Conservation (phyloP, 2,113 vertebrate species). For the Chaetorhynchus papuensis region DNA sequence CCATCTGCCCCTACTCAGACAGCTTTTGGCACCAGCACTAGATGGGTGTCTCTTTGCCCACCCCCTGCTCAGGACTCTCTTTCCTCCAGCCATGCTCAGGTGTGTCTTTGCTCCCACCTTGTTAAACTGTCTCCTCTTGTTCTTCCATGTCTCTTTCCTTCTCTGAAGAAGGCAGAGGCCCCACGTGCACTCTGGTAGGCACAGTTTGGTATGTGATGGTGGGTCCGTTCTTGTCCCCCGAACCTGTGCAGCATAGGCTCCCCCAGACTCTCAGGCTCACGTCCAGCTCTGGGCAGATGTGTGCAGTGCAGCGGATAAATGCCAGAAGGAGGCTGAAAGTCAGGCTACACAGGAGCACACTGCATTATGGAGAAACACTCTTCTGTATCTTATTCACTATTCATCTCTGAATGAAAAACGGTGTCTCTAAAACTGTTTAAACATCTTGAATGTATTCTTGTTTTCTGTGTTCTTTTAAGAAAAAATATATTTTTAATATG, state of each 20-base stretch:
- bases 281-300: accelerated
- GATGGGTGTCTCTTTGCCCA: background rate
- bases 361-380: background rate
- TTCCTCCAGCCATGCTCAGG: background rate
- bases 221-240: background rate
- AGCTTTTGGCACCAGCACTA: background rate
- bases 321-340: background rate
- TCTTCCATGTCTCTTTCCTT: background rate
- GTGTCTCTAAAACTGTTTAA: background rate
- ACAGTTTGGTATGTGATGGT: background rate
- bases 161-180: background rate
- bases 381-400: background rate
- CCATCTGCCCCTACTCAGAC: background rate
- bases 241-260: background rate
- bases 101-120: background rate
- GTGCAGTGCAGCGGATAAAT: background rate
- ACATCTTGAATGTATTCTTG: background rate
- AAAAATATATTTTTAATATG: background rate
- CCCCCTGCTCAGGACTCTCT: background rate
- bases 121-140: background rate
- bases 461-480: background rate
- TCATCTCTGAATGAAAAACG: background rate
- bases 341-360: background rate
- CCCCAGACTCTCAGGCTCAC: accelerated
- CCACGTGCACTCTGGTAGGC: accelerated